Percentiles rank a stretch among this genome's conserved stretches.
phyloP scores from a whole-genome alignment of 2,888 invertebrate species.

The Euplagia quadripunctaria region DNA sequence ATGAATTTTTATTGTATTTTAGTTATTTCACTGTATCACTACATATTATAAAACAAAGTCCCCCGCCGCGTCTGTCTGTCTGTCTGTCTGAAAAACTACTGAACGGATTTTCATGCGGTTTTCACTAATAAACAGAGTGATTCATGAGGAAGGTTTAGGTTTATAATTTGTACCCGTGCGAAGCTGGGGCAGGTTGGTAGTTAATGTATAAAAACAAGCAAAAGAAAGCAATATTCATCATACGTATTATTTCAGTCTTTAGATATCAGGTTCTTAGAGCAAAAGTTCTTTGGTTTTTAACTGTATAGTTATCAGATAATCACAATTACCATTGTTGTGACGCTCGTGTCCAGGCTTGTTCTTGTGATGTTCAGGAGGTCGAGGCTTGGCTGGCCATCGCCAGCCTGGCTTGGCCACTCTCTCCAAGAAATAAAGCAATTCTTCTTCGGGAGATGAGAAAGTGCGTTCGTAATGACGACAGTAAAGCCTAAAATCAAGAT shows the following conservation, averaged over 20 bases:
- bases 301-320: background rate
- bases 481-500: constrained; percentile 88
- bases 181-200: too few relatives aligned
- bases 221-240: background rate
- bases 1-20: too few relatives aligned
- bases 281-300: background rate
- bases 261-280: background rate
- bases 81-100: too few relatives aligned
- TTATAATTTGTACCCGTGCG: too few relatives aligned
- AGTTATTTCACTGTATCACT: too few relatives aligned
- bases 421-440: constrained; percentile 92
- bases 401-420: constrained; percentile 93
- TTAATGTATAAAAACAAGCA: background rate
- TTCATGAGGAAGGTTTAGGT: too few relatives aligned
- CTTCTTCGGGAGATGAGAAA: constrained; percentile 92
- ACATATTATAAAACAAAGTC: too few relatives aligned
- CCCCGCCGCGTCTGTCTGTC: too few relatives aligned
- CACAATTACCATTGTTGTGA: constrained; percentile 72
- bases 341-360: constrained; percentile 79
- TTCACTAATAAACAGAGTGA: too few relatives aligned
- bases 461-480: constrained; percentile 90
- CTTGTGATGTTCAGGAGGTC: constrained; percentile 90
- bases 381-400: constrained; percentile 93
- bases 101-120: too few relatives aligned
- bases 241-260: background rate